These are phyloP conservation scores for Drosophila neotestacea DNA, from an alignment of 2,888 invertebrate species.

Conservation along the genomic window DNA sequence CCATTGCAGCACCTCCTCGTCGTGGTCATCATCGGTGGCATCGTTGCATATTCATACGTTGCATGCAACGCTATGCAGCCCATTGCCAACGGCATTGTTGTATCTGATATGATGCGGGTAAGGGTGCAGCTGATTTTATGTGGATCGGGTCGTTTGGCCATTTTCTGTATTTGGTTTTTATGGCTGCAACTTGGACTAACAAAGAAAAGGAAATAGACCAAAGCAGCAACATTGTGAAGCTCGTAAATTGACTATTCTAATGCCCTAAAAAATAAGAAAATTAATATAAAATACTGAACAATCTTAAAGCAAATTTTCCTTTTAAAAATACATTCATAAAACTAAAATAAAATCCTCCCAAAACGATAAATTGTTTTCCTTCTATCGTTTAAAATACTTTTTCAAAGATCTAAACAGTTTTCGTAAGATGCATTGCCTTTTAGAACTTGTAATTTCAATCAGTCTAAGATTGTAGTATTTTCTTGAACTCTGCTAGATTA, in stretches of 20 bases:
- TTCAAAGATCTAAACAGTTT: too few relatives aligned
- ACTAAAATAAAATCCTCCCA: too few relatives aligned
- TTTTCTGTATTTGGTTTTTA: conserved; percentile 69
- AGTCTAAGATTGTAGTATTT: too few relatives aligned
- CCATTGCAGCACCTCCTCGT: conserved; percentile 47
- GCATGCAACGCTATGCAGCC: conserved; percentile 18
- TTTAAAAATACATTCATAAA: not conserved
- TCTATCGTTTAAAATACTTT: too few relatives aligned
- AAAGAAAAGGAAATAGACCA: conserved; percentile 25
- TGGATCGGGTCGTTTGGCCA: conserved; percentile 64
- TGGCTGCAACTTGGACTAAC: conserved; percentile 40
- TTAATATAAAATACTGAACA: too few relatives aligned
- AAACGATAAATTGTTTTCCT: too few relatives aligned
- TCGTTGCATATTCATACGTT: conserved; percentile 72
- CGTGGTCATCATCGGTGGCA: conserved; percentile 65
- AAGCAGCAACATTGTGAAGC: conserved; percentile 13
- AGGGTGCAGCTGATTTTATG: conserved; percentile 69
- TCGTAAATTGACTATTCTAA: conserved; percentile 1
- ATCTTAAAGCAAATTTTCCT: not conserved
- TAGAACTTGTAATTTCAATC: too few relatives aligned
- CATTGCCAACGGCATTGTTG: conserved; percentile 52
- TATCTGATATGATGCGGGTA: conserved; percentile 57
- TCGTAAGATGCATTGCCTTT: too few relatives aligned
- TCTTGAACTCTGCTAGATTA: too few relatives aligned
- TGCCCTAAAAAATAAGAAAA: not conserved